These are phyloP conservation scores for Coendou prehensilis DNA, from an alignment of 2,797 vertebrate genomes.

Conservation along the genomic window DNA sequence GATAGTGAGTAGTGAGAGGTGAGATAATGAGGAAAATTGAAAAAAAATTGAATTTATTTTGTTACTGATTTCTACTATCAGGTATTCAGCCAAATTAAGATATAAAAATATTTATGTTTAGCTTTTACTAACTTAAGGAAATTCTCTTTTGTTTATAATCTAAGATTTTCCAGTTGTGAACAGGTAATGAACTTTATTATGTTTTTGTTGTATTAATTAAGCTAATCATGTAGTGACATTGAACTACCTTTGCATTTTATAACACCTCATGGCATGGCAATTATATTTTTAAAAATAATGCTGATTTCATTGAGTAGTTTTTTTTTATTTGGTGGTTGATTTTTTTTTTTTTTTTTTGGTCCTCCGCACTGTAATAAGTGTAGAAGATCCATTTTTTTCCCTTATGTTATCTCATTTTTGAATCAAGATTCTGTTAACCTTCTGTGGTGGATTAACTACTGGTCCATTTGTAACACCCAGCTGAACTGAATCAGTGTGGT, in stretches of 20 bases:
- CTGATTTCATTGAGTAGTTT: background rate
- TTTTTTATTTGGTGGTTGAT: background rate
- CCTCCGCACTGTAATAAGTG: background rate
- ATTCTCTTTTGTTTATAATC: slow-evolving; percentile 27
- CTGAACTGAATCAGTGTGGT: too few species aligned
- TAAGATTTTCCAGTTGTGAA: background rate
- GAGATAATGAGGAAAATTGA: background rate
- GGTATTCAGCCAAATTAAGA: background rate
- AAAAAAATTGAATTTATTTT: slow-evolving; percentile 27
- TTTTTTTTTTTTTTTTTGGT: background rate
- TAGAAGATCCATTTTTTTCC: slow-evolving; percentile 14
- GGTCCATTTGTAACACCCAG: too few species aligned
- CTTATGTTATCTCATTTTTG: background rate
- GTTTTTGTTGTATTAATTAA: background rate
- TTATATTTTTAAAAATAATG: background rate
- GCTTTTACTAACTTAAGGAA: background rate
- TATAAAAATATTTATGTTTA: background rate
- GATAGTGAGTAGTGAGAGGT: background rate
- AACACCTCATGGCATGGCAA: background rate
- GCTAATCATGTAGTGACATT: background rate
- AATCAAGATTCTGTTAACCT: slow-evolving; percentile 22
- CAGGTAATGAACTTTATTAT: background rate
- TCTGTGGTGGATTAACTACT: background rate
- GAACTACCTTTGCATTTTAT: background rate
- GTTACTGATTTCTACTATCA: background rate